Evolutionary conservation across 2,113 vertebrate species (phyloP).

Genomic region (Pithys albifrons): DNA sequence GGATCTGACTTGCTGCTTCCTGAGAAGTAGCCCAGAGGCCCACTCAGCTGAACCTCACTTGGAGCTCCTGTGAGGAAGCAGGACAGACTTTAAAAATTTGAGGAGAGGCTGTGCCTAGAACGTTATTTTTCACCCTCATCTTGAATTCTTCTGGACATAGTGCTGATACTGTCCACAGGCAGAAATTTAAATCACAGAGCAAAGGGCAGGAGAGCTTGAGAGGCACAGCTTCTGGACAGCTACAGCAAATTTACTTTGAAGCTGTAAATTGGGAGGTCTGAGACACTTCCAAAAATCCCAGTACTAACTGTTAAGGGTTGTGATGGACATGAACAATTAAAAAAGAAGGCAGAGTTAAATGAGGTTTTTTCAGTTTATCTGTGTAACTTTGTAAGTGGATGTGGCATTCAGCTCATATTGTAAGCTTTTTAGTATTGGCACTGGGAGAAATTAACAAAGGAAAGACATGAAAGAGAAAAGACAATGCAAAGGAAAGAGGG

Average conservation of each 20-base stretch:
- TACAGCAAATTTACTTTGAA: not conserved
- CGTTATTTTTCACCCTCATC: not conserved
- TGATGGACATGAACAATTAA: not conserved
- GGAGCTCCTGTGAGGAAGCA: not conserved
- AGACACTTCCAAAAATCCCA: not conserved
- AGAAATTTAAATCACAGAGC: not conserved
- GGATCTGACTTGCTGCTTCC: not conserved
- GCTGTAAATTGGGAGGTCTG: not conserved
- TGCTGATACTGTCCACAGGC: not conserved
- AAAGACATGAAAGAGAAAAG: not conserved
- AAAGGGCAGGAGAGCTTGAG: not conserved
- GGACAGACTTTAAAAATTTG: not conserved
- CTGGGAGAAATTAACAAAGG: not conserved
- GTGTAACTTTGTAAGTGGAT: not conserved
- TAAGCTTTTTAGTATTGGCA: not conserved
- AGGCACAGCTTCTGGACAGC: not conserved
- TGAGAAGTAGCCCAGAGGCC: not conserved
- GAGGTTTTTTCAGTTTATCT: not conserved
- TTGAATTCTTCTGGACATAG: not conserved
- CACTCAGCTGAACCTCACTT: not conserved
- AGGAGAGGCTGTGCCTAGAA: not conserved
- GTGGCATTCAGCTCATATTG: not conserved
- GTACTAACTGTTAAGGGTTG: not conserved
- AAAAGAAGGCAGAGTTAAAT: not conserved
- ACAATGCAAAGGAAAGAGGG: not conserved